Base-by-base conservation (phyloP, 2,113 vertebrate species). In the Hypomesus transpacificus region DNA sequence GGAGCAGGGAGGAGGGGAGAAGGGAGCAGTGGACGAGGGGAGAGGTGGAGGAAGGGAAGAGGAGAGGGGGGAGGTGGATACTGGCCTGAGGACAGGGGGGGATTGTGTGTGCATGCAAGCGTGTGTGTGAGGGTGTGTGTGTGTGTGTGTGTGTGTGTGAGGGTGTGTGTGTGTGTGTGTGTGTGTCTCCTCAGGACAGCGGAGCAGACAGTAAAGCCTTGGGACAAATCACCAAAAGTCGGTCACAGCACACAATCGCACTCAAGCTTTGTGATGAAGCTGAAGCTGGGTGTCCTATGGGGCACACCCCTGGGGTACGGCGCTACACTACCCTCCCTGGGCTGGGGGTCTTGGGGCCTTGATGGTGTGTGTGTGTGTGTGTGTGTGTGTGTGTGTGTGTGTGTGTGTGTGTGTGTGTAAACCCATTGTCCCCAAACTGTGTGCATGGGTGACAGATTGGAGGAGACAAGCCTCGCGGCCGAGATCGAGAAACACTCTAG, bases 181-280 rank as follows among this genome's bases (percentile, higher is more conserved):
- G 67, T n/a, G 18, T 17, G 34, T 21, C 9, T 65, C 16, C 31
- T 82, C 72, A 87, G 84, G 83, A 87, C 83, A 71, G 76, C 73
- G 73, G 75, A 74, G 74, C 89, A 89, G 89, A 90, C 84, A 84
- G 85, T 68, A 71, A 77, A 82, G 87, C 34, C 82, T 31, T 69
- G 73, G 86, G 87, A 83, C 85, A 84, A 88, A 88, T 71, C 78
- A 68, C 61, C 73, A 69, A 68, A 90, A 88, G 85, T 88, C 88
- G 85, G 90, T 89, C 87, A 91, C 72, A 80, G 84, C 83, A 82
- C 80, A 82, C 74, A 68, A 1, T 39, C 82, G 76, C 77, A 74
- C 81, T 78, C 75, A 70, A 3, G 77, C 85, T 82, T 85, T 87
- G 82, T 88, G 85, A 85, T 83, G 78, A 76, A 76, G 61, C 78